Percentiles rank a stretch among this genome's conserved stretches.
Conservation (phyloP, 2,797 vertebrate species). For the Meda fulgida region DNA sequence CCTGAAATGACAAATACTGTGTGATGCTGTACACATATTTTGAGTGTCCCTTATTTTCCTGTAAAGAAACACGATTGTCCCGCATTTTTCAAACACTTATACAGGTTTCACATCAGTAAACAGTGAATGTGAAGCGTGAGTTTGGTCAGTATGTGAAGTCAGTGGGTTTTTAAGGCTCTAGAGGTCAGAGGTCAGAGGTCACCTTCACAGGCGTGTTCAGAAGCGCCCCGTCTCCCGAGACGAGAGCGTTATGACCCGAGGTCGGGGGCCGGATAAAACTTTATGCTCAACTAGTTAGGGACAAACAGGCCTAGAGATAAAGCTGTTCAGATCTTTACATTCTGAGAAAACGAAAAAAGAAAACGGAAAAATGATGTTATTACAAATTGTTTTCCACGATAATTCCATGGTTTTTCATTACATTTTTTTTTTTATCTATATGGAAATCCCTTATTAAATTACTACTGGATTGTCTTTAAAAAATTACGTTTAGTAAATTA, state of each 20-base stretch:
- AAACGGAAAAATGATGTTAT: too few species aligned
- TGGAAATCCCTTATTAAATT: too few species aligned
- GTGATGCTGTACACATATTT: too few species aligned
- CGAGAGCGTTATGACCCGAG: conserved; percentile 61
- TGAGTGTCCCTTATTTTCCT: too few species aligned
- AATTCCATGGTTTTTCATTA: neutral
- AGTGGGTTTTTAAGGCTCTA: conserved; percentile 58
- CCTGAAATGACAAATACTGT: too few species aligned
- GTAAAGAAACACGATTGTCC: too few species aligned
- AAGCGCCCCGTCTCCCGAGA: conserved; percentile 41
- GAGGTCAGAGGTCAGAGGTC: conserved; percentile 61
- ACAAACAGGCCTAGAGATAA: conserved; percentile 27
- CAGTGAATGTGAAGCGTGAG: neutral
- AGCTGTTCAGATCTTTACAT: neutral
- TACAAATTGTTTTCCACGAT: neutral
- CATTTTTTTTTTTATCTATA: too few species aligned
- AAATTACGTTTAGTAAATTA: too few species aligned
- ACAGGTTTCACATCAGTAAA: neutral
- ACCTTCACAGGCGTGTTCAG: conserved; percentile 45
- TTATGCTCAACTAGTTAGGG: conserved; percentile 65
- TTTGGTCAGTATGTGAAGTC: conserved; percentile 45
- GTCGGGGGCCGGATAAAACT: conserved; percentile 80
- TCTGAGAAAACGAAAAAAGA: too few species aligned
- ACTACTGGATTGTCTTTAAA: too few species aligned
- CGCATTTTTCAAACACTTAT: too few species aligned